Evolutionary conservation across 2,888 invertebrate species (phyloP).

Genomic region (Leptopilina drosophilae): DNA sequence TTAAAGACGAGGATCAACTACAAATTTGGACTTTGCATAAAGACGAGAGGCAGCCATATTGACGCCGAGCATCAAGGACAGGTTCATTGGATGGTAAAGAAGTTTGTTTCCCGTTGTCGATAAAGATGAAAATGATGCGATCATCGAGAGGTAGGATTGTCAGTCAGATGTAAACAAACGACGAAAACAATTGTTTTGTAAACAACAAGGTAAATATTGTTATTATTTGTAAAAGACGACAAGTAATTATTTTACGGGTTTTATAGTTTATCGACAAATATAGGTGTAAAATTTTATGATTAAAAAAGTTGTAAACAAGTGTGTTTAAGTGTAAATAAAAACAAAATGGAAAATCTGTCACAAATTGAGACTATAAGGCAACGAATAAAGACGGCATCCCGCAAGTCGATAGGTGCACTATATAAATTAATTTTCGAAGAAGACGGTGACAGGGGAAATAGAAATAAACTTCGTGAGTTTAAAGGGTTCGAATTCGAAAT

Average conservation of each 20-base stretch:
- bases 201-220: no score
- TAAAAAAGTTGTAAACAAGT: no score
- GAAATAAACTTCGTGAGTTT: no score
- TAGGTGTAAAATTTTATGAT: neutral
- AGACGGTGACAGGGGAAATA: no score
- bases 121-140: constrained; percentile 3
- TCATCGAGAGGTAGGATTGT: no score
- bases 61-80: neutral
- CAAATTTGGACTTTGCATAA: neutral
- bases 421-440: no score
- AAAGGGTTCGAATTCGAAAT: no score
- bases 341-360: neutral
- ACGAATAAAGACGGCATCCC: constrained; percentile 19
- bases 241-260: no score
- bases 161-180: no score
- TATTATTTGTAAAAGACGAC: no score
- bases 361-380: neutral
- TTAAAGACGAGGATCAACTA: neutral
- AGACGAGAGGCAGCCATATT: neutral
- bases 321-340: neutral
- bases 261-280: no score
- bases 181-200: no score
- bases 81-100: neutral
- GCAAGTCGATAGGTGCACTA: constrained; percentile 23
- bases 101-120: neutral